Conservation (phyloP, 2,113 vertebrate genomes). For the Nannospalax galili region DNA sequence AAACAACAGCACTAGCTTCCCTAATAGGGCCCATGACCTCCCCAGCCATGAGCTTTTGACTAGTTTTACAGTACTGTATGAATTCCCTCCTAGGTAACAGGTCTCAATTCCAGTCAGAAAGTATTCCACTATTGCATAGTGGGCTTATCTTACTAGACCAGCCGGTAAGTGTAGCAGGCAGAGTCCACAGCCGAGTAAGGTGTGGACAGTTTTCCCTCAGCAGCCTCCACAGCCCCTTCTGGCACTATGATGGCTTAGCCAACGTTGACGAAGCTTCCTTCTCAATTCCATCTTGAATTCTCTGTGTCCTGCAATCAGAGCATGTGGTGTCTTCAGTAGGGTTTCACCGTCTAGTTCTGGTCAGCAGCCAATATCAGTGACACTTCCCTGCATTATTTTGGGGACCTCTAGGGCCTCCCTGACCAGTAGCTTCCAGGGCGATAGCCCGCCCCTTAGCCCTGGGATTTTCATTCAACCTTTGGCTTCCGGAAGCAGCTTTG, state of each 20-base stretch:
- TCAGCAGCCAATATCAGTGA: not conserved
- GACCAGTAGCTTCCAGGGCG: not conserved
- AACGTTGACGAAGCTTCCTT: not conserved
- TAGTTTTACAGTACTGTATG: not conserved
- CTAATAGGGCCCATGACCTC: not conserved
- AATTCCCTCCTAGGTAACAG: not conserved
- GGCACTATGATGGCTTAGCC: not conserved
- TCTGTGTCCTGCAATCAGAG: not conserved
- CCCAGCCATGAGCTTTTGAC: not conserved
- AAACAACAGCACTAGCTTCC: not conserved
- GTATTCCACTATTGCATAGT: not conserved
- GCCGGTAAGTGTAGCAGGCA: not conserved
- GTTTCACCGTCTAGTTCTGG: not conserved
- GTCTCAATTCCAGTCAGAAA: not conserved
- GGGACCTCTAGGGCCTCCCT: not conserved
- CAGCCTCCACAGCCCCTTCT: not conserved
- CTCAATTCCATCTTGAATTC: not conserved
- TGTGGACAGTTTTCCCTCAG: not conserved
- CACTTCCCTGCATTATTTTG: not conserved
- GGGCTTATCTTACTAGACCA: not conserved
- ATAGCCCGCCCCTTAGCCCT: not conserved
- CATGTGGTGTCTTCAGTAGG: not conserved
- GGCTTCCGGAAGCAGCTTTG: not conserved
- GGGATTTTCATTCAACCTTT: not conserved
- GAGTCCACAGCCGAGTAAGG: not conserved